phyloP scores from a whole-genome alignment of 2,797 vertebrate genomes.

The Naso thynnoides region DNA sequence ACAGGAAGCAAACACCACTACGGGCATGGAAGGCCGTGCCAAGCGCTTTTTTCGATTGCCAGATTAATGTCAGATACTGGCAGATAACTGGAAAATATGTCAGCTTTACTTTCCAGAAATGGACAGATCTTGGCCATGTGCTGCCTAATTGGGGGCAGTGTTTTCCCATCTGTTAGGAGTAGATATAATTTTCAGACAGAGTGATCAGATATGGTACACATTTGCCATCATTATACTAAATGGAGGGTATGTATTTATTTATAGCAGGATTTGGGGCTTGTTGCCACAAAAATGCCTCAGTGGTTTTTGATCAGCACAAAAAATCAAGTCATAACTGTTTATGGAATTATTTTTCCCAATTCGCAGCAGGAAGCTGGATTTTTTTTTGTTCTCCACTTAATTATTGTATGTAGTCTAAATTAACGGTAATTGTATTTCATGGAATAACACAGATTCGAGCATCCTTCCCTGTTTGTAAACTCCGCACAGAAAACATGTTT shows the following conservation, averaged over 20 bases:
- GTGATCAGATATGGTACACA: constrained; percentile 78
- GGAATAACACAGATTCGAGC: constrained; percentile 69
- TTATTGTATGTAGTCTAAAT: constrained; percentile 68
- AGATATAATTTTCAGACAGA: constrained; percentile 83
- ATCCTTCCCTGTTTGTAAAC: constrained; percentile 74
- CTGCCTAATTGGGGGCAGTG: constrained; percentile 86
- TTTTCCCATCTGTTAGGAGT: constrained; percentile 86
- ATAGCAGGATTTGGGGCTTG: constrained; percentile 38
- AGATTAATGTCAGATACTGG: constrained; percentile 87
- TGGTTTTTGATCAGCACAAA: constrained; percentile 57
- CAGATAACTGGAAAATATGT: constrained; percentile 86
- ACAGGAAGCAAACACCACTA: constrained; percentile 72
- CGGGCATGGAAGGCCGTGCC: constrained; percentile 66
- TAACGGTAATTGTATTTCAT: constrained; percentile 67
- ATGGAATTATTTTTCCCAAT: constrained; percentile 52
- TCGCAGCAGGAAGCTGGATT: constrained; percentile 34
- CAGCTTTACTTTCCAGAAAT: constrained; percentile 86
- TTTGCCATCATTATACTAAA: constrained; percentile 77
- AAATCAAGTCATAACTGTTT: constrained; percentile 53
- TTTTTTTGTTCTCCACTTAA: constrained; percentile 51
- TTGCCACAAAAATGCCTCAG: constrained; percentile 44
- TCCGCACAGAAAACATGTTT: constrained; percentile 77
- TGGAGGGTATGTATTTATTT: constrained; percentile 69
- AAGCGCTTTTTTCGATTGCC: constrained; percentile 79
- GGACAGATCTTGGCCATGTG: constrained; percentile 86